A percentile compares a stretch with the other conserved stretches of the same genome.
phyloP scores from a whole-genome alignment of 2,888 invertebrate species.

The Folsomia manolachei region DNA sequence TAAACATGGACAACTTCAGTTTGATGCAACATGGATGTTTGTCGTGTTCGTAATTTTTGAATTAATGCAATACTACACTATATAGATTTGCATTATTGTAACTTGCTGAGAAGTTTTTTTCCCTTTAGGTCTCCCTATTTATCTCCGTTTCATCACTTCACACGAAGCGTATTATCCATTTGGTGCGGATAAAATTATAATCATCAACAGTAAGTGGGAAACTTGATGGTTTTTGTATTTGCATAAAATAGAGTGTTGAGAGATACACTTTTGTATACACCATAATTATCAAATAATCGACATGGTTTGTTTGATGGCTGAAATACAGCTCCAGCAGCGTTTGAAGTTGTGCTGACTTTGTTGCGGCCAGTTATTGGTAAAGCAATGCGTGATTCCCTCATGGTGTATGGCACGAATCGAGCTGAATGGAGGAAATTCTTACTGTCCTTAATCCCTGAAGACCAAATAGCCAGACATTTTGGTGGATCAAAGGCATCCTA shows the following conservation, averaged over 20 bases:
- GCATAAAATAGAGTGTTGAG: not conserved
- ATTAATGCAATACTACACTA: too few relatives aligned
- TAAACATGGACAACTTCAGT: slow-evolving; percentile 13
- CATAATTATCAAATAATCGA: too few relatives aligned
- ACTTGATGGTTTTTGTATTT: not conserved
- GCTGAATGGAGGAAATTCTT: slow-evolving; percentile 8
- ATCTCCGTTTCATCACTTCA: not conserved
- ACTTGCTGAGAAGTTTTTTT: not conserved
- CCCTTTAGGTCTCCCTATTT: slow-evolving; percentile 7
- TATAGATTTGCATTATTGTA: not conserved
- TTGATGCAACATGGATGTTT: slow-evolving; percentile 8
- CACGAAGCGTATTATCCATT: slow-evolving; percentile 17
- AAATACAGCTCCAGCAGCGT: slow-evolving; percentile 6
- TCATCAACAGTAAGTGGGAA: slow-evolving; percentile 6
- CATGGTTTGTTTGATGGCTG: too few relatives aligned
- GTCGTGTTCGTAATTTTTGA: slow-evolving; percentile 2
- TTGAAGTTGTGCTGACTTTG: slow-evolving; percentile 3
- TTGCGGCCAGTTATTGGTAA: not conserved
- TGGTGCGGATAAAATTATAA: slow-evolving; percentile 12
- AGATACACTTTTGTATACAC: too few relatives aligned
- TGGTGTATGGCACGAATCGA: not conserved
- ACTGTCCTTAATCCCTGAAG: not conserved
- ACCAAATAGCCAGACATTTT: not conserved
- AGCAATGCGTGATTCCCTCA: slow-evolving; percentile 9
- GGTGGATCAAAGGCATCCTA: slow-evolving; percentile 9